Base-by-base conservation (phyloP, 1,140 invertebrate genomes). In the Danaus plexippus region DNA sequence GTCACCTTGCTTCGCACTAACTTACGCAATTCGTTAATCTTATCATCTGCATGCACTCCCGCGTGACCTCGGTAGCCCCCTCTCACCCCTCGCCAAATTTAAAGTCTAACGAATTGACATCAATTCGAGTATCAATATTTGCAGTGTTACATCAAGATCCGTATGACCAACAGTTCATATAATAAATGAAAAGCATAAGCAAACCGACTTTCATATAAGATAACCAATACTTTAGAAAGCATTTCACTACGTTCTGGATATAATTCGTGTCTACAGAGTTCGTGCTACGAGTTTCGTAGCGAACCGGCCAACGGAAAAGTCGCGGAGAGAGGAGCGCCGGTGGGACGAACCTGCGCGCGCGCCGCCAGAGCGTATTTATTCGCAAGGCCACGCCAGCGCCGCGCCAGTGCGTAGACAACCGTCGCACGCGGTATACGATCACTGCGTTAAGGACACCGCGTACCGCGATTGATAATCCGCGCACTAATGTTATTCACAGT, bases 11-110 rank as follows among this genome's bases (percentile, higher is more conserved):
- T 67, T 76, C 74, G 77, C 72, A 69, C 67, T 69, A 80, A 76
- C 80, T 86, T 86, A 86, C 83, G 81, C 83, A 86, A 86, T 82
- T 83, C 61, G 75, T 75, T 78, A 83, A 83, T 86, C 81, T 86
- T 86, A 86, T 84, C 78, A 80, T 85, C 67, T 79, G 77, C 80
- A 82, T 83, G 75, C 75, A 71, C 71, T 75, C 75, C 67, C 74
- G 75, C 61, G 62, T 67, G 79, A 81, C 77, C 79, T 82, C 76
- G 72, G 52, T 71, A 54, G 63, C 73, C 73, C 22, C 72, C 79
- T 71, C 71, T 69, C 65, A 76, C 73, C 69, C 78, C 73, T 82
- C 74, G 74, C 79, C 72, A 73, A 82, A 82, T 71, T 61, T 49
- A 43, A 58, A 56, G 45, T 42, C 47, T 47, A 10, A 12, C 43